Percentiles rank a stretch among this genome's conserved stretches.
phyloP scores from a whole-genome alignment of 1,140 invertebrate species.

The Muscidifurax raptorellus region DNA sequence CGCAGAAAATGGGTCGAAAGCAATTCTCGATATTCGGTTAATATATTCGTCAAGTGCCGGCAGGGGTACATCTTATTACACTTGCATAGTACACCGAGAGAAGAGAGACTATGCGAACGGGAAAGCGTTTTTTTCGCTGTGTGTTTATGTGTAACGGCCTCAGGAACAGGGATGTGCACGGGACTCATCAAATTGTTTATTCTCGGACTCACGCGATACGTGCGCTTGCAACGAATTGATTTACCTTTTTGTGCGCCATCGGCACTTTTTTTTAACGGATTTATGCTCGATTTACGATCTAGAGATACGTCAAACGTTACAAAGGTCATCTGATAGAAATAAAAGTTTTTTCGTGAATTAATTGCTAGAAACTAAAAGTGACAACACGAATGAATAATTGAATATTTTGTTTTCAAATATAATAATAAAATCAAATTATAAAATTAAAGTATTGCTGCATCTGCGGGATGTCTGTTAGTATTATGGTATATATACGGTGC shows the following conservation, averaged over 20 bases:
- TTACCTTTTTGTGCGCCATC: not conserved
- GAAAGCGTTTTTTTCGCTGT: not conserved
- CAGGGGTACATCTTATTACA: not conserved
- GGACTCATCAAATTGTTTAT: not conserved
- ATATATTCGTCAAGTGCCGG: constrained; percentile 13
- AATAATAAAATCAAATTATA: constrained; percentile 7
- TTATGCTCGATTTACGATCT: not conserved
- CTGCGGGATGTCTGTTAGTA: constrained; percentile 44
- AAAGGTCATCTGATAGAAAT: constrained; percentile 20
- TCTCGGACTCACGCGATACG: not conserved
- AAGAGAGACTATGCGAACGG: not conserved
- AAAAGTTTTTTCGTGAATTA: not conserved
- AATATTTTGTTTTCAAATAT: not conserved
- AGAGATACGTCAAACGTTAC: constrained; percentile 47
- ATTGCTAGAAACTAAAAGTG: no score
- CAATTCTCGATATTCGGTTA: constrained; percentile 30
- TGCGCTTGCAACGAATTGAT: not conserved
- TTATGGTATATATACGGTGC: constrained; percentile 5
- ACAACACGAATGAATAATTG: not conserved
- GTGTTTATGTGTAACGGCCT: no score
- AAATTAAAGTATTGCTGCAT: constrained; percentile 43
- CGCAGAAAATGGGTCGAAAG: constrained; percentile 30
- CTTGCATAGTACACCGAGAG: not conserved
- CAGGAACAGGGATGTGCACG: not conserved
- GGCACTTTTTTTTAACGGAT: not conserved